phyloP scores from a whole-genome alignment of 2,888 invertebrate genomes.

The Drosophila kanekoi region DNA sequence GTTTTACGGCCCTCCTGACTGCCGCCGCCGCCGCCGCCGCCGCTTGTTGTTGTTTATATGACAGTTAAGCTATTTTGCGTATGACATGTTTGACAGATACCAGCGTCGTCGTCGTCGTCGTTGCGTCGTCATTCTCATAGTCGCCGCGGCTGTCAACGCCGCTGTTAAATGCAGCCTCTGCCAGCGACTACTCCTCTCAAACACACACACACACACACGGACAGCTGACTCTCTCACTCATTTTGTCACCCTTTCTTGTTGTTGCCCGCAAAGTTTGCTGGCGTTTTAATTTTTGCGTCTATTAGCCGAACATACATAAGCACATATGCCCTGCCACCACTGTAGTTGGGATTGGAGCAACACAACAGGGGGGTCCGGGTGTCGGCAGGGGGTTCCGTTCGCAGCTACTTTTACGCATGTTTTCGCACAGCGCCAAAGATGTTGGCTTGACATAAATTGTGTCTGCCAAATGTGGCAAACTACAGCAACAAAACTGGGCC shows the following conservation, averaged over 20 bases:
- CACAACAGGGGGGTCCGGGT: not conserved
- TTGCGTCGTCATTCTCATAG: slow-evolving; percentile 1
- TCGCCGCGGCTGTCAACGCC: slow-evolving; percentile 64
- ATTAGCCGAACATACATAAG: slow-evolving; percentile 39
- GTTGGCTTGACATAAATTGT: slow-evolving; percentile 78
- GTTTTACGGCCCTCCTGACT: slow-evolving; percentile 62
- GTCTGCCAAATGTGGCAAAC: slow-evolving; percentile 77
- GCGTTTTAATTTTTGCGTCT: slow-evolving; percentile 65
- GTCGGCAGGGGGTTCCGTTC: slow-evolving; percentile 22
- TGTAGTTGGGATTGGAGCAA: slow-evolving; percentile 4
- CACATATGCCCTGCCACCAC: slow-evolving; percentile 5
- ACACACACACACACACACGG: not conserved
- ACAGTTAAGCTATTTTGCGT: slow-evolving; percentile 80
- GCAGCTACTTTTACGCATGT: slow-evolving; percentile 79
- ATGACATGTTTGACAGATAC: slow-evolving; percentile 80
- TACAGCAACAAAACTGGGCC: slow-evolving; percentile 68
- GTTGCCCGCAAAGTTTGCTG: slow-evolving; percentile 42
- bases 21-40: not conserved
- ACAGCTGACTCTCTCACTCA: not conserved
- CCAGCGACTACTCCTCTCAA: not conserved
- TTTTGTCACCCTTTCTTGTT: slow-evolving; percentile 23
- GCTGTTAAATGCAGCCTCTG: slow-evolving; percentile 63
- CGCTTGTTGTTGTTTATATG: slow-evolving; percentile 71
- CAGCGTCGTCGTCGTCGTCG: slow-evolving; percentile 20
- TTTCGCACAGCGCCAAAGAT: slow-evolving; percentile 74